Evolutionary conservation across 1,140 invertebrate species (phyloP).

Genomic region (Drosophila truncata): DNA sequence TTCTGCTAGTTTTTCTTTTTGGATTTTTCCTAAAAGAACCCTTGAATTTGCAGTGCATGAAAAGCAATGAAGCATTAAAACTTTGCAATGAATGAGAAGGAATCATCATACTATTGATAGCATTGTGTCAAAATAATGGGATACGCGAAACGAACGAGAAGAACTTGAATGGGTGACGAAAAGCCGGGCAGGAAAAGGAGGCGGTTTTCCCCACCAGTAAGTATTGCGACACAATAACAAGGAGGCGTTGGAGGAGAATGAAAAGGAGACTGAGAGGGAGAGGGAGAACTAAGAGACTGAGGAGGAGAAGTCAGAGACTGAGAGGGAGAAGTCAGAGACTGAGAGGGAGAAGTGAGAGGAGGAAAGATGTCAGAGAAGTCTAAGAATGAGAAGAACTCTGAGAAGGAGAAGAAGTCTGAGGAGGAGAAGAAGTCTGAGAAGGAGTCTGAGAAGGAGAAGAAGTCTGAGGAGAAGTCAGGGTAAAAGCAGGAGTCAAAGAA

Average conservation of each 20-base stretch:
- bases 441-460: neutral
- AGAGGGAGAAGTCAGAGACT: neutral
- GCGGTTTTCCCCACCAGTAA: constrained; percentile 2
- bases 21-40: neutral
- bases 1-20: neutral
- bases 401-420: neutral
- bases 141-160: constrained; percentile 23
- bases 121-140: constrained; percentile 6
- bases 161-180: constrained; percentile 58
- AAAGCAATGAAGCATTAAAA: constrained; percentile 1
- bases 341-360: neutral
- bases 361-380: neutral
- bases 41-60: neutral
- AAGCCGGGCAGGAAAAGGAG: constrained; percentile 30
- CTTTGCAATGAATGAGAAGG: neutral
- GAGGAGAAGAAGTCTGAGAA: neutral
- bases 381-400: neutral
- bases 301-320: neutral
- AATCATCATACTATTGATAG: constrained; percentile 5
- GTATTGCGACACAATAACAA: constrained; percentile 45
- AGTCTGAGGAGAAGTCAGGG: neutral
- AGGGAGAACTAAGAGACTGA: neutral
- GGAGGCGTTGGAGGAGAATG: neutral
- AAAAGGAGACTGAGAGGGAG: neutral
- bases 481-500: neutral